Percentiles rank a stretch among this genome's conserved stretches.
Evolutionary conservation across 2,113 vertebrate species (phyloP).

Genomic region (Antechinus stuartii): DNA sequence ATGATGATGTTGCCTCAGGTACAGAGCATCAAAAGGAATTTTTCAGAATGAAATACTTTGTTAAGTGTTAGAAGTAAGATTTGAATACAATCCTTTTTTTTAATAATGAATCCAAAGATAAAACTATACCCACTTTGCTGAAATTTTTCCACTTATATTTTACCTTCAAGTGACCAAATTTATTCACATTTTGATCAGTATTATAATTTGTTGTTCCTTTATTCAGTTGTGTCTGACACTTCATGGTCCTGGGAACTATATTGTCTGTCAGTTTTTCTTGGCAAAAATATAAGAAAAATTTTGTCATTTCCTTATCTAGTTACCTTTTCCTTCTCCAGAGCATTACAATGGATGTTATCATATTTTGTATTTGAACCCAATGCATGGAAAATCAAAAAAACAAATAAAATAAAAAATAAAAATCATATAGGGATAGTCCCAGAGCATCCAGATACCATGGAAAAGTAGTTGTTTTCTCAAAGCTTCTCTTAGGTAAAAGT

Average conservation of each 20-base stretch:
- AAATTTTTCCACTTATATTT: neutral
- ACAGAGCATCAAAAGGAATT: neutral
- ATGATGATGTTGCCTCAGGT: neutral
- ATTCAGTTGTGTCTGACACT: neutral
- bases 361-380: neutral
- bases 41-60: neutral
- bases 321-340: neutral
- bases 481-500: neutral
- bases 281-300: neutral
- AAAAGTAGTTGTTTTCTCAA: neutral
- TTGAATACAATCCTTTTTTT: neutral
- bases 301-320: neutral
- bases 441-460: neutral
- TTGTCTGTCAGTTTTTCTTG: neutral
- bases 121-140: neutral
- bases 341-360: neutral
- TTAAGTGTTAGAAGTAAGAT: neutral
- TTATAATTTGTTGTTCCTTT: neutral
- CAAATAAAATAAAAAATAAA: neutral
- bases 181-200: neutral
- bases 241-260: neutral
- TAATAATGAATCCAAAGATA: neutral
- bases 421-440: neutral
- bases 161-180: neutral
- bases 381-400: neutral